Evolutionary conservation across 1,140 invertebrate species (phyloP).

Genomic region (Pseudomyrmex pallidus): DNA sequence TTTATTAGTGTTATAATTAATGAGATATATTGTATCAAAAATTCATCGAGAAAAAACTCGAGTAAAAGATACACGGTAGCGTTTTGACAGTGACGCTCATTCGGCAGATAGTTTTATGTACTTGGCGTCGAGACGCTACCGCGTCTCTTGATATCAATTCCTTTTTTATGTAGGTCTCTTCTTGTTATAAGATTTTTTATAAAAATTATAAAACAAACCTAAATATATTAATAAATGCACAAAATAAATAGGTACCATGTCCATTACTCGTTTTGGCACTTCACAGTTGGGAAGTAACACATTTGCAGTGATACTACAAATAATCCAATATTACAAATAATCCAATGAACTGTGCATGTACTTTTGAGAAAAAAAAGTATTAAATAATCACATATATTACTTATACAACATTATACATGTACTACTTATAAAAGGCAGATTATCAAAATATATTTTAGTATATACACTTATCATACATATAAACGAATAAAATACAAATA

Average conservation of each 20-base stretch:
- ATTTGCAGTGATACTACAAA: too few relatives aligned
- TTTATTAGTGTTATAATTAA: too few relatives aligned
- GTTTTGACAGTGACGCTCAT: too few relatives aligned
- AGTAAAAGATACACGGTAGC: too few relatives aligned
- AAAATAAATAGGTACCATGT: background rate
- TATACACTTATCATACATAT: background rate
- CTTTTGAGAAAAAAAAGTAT: background rate
- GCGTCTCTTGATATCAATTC: background rate
- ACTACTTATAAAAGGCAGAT: background rate
- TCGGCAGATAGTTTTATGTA: too few relatives aligned
- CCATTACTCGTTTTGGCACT: accelerated
- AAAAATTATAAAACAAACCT: constrained; percentile 27
- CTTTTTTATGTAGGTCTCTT: background rate
- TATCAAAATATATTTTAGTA: background rate
- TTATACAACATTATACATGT: too few relatives aligned
- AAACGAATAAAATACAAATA: background rate
- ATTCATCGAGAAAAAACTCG: too few relatives aligned
- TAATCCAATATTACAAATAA: too few relatives aligned
- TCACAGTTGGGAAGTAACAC: background rate
- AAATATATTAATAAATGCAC: constrained; percentile 15
- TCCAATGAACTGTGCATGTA: constrained; percentile 10
- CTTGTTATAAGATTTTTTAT: background rate
- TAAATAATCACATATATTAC: background rate
- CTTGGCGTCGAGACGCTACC: too few relatives aligned
- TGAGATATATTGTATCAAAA: too few relatives aligned